Conservation (phyloP, 2,113 vertebrate genomes). For the Silurus glanis region DNA sequence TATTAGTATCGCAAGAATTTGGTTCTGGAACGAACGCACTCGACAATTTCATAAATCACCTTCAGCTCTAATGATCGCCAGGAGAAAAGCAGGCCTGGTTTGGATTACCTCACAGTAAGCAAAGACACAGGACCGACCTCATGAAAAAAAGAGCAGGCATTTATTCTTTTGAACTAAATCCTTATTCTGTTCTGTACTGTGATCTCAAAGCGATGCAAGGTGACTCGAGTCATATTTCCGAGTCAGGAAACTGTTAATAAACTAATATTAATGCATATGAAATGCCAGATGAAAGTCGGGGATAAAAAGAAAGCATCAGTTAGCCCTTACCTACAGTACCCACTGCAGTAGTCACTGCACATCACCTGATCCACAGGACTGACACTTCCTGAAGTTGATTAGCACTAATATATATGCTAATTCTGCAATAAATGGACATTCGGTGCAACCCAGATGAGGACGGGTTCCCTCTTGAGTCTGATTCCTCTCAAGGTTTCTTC, state of each 20-base stretch:
- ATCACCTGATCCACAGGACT: too few relatives aligned
- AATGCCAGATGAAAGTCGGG: not conserved
- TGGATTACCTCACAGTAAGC: slow-evolving; percentile 25
- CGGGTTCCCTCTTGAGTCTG: too few relatives aligned
- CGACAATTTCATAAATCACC: not conserved
- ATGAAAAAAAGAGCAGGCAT: slow-evolving; percentile 1
- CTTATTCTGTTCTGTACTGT: not conserved
- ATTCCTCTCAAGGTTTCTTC: too few relatives aligned
- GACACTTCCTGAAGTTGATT: too few relatives aligned
- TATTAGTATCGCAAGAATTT: not conserved
- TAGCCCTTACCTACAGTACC: too few relatives aligned
- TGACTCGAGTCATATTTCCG: not conserved
- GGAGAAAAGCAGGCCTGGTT: slow-evolving; percentile 31
- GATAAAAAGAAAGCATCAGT: too few relatives aligned
- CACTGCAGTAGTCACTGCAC: too few relatives aligned
- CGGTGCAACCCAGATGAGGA: too few relatives aligned
- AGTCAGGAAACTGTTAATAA: not conserved
- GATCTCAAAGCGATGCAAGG: not conserved
- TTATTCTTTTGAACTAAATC: not conserved
- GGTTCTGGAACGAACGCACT: not conserved
- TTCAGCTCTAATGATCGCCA: slow-evolving; percentile 16
- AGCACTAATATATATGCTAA: too few relatives aligned
- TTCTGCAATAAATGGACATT: too few relatives aligned
- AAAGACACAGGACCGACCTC: slow-evolving; percentile 6
- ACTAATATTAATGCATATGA: not conserved